Conservation (phyloP, 2,888 invertebrate species). For the Callinectes sapidus region DNA sequence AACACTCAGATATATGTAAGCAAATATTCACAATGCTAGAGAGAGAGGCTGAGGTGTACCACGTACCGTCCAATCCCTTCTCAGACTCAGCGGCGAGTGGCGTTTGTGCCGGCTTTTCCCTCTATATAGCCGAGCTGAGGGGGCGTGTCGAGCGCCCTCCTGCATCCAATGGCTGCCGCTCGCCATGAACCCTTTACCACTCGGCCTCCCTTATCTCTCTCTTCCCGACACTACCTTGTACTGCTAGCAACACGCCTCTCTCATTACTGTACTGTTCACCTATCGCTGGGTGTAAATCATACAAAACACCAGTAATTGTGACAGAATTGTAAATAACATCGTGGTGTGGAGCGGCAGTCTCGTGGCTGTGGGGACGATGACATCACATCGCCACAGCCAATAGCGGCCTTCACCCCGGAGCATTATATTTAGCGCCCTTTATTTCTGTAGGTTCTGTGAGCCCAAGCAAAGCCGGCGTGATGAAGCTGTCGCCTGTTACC, state of each 20-base stretch:
- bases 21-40: background rate
- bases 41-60: background rate
- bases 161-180: slow-evolving; percentile 6
- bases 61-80: slow-evolving; percentile 65
- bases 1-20: background rate
- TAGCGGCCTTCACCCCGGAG: slow-evolving; percentile 36
- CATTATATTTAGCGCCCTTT: slow-evolving; percentile 58
- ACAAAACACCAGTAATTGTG: background rate
- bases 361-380: slow-evolving; percentile 34
- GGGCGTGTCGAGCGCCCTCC: slow-evolving; percentile 34
- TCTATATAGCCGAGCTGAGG: slow-evolving; percentile 47
- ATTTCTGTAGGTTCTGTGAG: slow-evolving; percentile 46
- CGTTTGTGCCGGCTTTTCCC: slow-evolving; percentile 50
- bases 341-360: background rate
- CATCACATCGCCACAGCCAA: slow-evolving; percentile 39
- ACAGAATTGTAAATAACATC: background rate
- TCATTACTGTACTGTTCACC: background rate
- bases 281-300: background rate
- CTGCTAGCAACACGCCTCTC: background rate
- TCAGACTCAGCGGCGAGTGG: slow-evolving; percentile 59
- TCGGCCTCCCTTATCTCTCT: background rate
- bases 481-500: background rate
- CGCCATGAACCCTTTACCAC: slow-evolving; percentile 2
- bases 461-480: slow-evolving; percentile 16
- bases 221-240: background rate